A percentile compares a stretch with the other conserved stretches of the same genome.
These are phyloP conservation scores for Falco biarmicus DNA, from an alignment of 2,797 vertebrate genomes.

Conservation along the genomic window DNA sequence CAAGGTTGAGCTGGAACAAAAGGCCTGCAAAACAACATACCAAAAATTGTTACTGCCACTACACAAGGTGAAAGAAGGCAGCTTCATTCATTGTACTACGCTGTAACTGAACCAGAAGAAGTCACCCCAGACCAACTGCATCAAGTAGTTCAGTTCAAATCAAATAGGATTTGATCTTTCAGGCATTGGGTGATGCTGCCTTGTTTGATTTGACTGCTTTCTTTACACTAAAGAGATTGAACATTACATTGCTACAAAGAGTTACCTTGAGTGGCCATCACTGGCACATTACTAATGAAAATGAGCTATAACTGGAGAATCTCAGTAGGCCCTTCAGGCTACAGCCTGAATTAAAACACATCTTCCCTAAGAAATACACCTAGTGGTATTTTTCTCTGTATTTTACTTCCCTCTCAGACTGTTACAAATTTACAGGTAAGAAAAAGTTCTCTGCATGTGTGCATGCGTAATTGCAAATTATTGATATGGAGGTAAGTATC, in stretches of 20 bases:
- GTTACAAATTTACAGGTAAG: not conserved
- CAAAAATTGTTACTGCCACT: not conserved
- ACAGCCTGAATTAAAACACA: not conserved
- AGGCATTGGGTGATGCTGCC: not conserved
- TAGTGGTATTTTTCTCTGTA: not conserved
- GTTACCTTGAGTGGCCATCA: not conserved
- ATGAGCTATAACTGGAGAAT: not conserved
- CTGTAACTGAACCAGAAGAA: not conserved
- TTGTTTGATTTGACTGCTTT: not conserved
- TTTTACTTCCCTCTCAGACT: not conserved
- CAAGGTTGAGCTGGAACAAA: not conserved
- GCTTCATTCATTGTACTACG: not conserved
- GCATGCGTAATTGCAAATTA: not conserved
- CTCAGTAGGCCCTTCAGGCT: not conserved
- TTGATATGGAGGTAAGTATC: not conserved
- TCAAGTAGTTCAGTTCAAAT: not conserved
- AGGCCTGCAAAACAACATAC: not conserved
- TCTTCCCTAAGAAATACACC: not conserved
- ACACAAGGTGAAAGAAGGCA: not conserved
- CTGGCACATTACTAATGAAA: not conserved
- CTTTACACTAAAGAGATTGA: not conserved
- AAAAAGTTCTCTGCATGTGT: not conserved
- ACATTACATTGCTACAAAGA: not conserved
- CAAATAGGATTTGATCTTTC: not conserved
- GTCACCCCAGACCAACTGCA: not conserved